These are phyloP conservation scores for Mugil cephalus DNA, from an alignment of 2,113 vertebrate genomes.

Conservation along the genomic window DNA sequence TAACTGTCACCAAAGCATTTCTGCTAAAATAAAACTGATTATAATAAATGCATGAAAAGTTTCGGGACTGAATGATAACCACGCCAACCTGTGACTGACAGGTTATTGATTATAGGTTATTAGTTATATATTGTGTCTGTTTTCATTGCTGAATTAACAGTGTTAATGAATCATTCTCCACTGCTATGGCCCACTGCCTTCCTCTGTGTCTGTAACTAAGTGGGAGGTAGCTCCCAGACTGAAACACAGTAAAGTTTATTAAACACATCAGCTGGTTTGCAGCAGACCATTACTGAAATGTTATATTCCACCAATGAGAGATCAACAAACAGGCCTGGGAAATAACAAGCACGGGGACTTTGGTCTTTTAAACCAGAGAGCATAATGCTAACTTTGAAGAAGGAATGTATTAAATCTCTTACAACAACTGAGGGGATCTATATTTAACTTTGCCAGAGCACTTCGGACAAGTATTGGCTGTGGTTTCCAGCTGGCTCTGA, in stretches of 20 bases:
- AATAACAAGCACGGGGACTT: slow-evolving; percentile 76
- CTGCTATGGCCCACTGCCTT: slow-evolving; percentile 43
- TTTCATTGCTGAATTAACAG: slow-evolving; percentile 44
- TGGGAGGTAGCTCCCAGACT: slow-evolving; percentile 77
- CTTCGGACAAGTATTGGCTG: slow-evolving; percentile 80
- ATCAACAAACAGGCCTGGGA: slow-evolving; percentile 79
- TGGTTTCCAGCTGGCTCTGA: slow-evolving; percentile 83
- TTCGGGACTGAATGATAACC: not conserved
- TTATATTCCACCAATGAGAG: slow-evolving; percentile 72
- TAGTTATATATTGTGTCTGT: slow-evolving; percentile 23
- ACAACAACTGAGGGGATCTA: slow-evolving; percentile 82
- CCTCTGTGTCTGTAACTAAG: slow-evolving; percentile 47
- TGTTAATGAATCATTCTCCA: slow-evolving; percentile 63
- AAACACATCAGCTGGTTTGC: slow-evolving; percentile 80
- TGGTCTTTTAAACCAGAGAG: slow-evolving; percentile 75
- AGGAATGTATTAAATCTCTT: slow-evolving; percentile 82
- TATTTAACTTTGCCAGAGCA: slow-evolving; percentile 85
- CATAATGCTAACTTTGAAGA: slow-evolving; percentile 77
- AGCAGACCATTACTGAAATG: slow-evolving; percentile 75
- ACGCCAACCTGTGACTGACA: slow-evolving; percentile 1
- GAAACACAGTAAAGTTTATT: slow-evolving; percentile 80
- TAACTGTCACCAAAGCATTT: not conserved
- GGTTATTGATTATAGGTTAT: slow-evolving; percentile 19
- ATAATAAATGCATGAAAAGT: not conserved
- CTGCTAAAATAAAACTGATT: too few species aligned